These are phyloP conservation scores for Nephrotoma guestfalica DNA, from an alignment of 2,888 invertebrate genomes.

Conservation along the genomic window DNA sequence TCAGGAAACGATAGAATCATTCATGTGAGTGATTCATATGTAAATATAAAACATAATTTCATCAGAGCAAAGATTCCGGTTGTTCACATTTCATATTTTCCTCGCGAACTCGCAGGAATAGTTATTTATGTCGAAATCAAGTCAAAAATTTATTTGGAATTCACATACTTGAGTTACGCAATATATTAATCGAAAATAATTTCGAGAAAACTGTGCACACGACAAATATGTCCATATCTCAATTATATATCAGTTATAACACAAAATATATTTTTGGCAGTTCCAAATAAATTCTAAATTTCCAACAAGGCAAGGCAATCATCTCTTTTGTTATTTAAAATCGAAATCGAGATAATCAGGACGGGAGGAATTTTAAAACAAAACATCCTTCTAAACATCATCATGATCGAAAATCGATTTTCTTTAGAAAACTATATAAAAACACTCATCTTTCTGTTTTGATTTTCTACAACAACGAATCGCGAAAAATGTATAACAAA, in stretches of 20 bases:
- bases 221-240: neutral
- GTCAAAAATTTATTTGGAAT: neutral
- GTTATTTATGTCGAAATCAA: neutral
- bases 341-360: neutral
- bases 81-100: neutral
- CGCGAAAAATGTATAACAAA: neutral
- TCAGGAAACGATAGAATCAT: neutral
- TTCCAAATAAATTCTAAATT: neutral
- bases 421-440: neutral
- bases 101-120: neutral
- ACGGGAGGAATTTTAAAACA: neutral
- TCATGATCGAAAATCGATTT: neutral
- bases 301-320: no score
- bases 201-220: neutral
- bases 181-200: neutral
- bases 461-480: neutral
- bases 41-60: neutral
- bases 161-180: no score
- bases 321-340: neutral
- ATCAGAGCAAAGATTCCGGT: neutral
- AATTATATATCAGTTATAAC: neutral
- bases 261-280: neutral
- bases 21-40: neutral
- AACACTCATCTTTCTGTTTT: neutral
- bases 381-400: neutral